Base-by-base conservation (phyloP, 2,113 vertebrate genomes). In the Phrynocephalus versicolor region DNA sequence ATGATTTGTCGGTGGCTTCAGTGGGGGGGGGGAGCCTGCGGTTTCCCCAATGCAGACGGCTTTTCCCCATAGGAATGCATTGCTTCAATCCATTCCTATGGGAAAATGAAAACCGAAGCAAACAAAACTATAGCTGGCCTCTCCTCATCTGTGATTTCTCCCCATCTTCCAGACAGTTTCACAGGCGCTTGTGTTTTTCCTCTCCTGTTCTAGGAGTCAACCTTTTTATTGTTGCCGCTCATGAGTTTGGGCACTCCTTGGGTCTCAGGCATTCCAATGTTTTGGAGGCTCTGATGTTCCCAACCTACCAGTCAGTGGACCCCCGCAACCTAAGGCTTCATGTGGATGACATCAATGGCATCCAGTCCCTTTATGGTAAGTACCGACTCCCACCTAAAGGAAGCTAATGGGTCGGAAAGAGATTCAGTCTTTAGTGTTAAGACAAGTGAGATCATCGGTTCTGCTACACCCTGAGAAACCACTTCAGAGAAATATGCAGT, bases 171-270 rank as follows among this genome's bases (percentile, higher is more conserved):
- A 64, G 79, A 60, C 60, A 81, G 62, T 74, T 25, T 67, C 25
- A 35, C 1, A 19, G 16, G 3, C 15, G 65, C 73, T 2, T 41
- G 75, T 6, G 84, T 88, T 88, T 27, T 90, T 57, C 16, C 27
- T 37, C 60, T 76, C 58, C 80, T 15, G 14, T 94, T 92, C 82
- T 64, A 99, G 98, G 97, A 10, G 96, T 93, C 69, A 96, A 97
- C 67, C 94, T 99, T 79, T 99, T 97, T 90, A 87, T 97, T 0
- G 97, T 99, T 60, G 97, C 98, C 21, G 98, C 98, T 90, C 98
- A 99, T 94, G 98, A 99, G 92, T 86, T 99, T 65, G 98, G 98
- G 23, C 98, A 99, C 90, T 96, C 98, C 57, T 87, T 99, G 83
- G 99, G 98, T 51, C 96, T 99, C 30, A 55, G 84, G 60, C 98